Percentiles rank a stretch among this genome's conserved stretches.
These are phyloP conservation scores for Conus ventricosus DNA, from an alignment of 1,140 invertebrate species.

Conservation along the genomic window DNA sequence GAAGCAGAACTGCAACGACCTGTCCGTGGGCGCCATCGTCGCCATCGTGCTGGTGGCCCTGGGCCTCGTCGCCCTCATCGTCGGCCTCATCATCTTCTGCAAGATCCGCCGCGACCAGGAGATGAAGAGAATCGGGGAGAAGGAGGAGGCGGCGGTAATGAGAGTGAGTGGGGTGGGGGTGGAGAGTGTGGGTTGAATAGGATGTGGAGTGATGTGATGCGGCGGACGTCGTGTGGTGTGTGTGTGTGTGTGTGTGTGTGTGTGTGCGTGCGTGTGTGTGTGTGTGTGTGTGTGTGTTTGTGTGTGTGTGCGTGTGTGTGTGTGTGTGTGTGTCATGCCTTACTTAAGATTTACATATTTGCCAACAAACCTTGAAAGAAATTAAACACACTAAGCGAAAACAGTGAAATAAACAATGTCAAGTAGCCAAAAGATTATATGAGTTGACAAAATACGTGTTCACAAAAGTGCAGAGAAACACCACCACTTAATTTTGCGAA, in stretches of 20 bases:
- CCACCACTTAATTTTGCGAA: too few relatives aligned
- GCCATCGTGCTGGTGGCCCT: conserved; percentile 8
- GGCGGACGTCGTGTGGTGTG: background rate
- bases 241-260: background rate
- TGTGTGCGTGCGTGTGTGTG: background rate
- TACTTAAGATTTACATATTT: too few relatives aligned
- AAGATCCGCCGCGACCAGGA: background rate
- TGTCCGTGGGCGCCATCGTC: conserved; percentile 12
- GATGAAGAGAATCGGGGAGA: background rate
- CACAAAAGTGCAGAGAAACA: too few relatives aligned
- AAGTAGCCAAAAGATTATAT: too few relatives aligned
- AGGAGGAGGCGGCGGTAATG: conserved; percentile 14
- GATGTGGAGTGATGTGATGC: background rate
- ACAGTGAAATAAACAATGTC: too few relatives aligned
- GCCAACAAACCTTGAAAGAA: too few relatives aligned
- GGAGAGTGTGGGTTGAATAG: background rate
- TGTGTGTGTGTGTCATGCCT: background rate
- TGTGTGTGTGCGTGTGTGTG: background rate
- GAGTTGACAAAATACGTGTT: too few relatives aligned
- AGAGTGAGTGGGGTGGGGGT: conserved; percentile 26
- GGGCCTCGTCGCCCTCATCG: conserved; percentile 14
- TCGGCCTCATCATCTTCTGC: conserved; percentile 34
- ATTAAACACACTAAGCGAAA: too few relatives aligned
- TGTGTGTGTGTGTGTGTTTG: background rate
- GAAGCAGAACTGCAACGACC: conserved; percentile 19